phyloP scores from a whole-genome alignment of 2,888 invertebrate genomes.

The Ephialtes manifestator region DNA sequence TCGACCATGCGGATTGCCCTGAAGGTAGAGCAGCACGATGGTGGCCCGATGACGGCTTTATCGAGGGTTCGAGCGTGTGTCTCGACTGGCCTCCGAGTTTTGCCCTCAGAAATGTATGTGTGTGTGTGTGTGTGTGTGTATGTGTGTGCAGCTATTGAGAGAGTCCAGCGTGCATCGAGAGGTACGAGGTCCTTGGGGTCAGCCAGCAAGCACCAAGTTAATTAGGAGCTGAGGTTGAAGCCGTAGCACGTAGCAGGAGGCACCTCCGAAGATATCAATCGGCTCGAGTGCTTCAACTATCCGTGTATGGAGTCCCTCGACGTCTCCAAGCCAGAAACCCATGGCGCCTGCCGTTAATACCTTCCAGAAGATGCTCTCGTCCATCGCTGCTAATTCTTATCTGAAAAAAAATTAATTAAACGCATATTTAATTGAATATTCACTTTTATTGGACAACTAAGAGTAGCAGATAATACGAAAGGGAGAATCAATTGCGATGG shows the following conservation, averaged over 20 bases:
- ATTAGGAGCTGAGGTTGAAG: constrained; percentile 83
- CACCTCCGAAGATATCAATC: constrained; percentile 83
- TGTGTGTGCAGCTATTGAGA: constrained; percentile 70
- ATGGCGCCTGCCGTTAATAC: constrained; percentile 33
- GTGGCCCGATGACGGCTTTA: constrained; percentile 84
- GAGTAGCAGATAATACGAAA: too few species aligned
- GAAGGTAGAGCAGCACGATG: constrained; percentile 37
- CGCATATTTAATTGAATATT: not conserved
- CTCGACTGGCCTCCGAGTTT: constrained; percentile 54
- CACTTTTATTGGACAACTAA: not conserved
- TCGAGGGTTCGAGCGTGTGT: constrained; percentile 73
- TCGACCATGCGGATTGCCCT: not conserved
- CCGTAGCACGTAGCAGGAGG: constrained; percentile 80
- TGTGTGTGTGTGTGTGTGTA: constrained; percentile 65
- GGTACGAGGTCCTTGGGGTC: constrained; percentile 80
- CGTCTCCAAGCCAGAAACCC: constrained; percentile 12
- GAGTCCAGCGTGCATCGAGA: constrained; percentile 76
- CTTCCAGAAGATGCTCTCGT: not conserved
- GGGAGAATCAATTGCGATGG: too few species aligned
- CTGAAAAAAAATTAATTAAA: constrained; percentile 13
- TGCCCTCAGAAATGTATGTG: too few species aligned
- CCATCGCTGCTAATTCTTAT: constrained; percentile 15
- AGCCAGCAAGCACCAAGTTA: constrained; percentile 85
- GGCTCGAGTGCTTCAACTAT: constrained; percentile 33
- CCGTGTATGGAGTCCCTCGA: constrained; percentile 16